Evolutionary conservation across 2,113 vertebrate species (phyloP), one percentile per base, ranked within the genome.

Genomic region (Scatophagus argus): DNA sequence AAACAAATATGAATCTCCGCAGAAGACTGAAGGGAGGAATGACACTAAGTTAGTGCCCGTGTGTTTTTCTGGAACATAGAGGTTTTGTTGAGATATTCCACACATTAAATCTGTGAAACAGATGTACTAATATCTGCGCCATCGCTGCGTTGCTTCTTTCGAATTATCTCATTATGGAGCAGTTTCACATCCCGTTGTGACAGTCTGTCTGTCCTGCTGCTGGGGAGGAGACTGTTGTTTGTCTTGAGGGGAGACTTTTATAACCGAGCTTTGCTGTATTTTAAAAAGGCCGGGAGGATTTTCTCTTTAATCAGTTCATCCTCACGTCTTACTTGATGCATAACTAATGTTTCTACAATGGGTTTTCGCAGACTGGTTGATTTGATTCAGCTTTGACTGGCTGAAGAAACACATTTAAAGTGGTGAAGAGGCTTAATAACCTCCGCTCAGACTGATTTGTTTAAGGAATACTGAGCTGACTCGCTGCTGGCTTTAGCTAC

Each of bases 41-140:
- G 51, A 60, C 52, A 52, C 44, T 23, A 14, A 58, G 16, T 58
- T 31, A 56, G 13, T 54, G 16, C 23, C 32, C 8, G 21, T 36
- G 23, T 46, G n/a, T 25, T 27, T 51, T 41, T 41, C 12, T 36
- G 27, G 16, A 32, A 29, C 44, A 14, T 19, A 29, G 31, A 77
- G 2, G 31, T 29, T 36, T 52, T 19, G 43, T 63, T 52, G 13
- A 49, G 5, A 19, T 19, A 10, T 47, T 59, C 16, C 19, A 17
- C n/a, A 3, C 14, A 23, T 65, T 55, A 16, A 65, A 54, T 77
- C 52, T 66, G 67, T 39, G 10, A 41, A 46, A 41, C 74, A 83
- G 52, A 83, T 67, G 38, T 10, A 21, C 46, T 9, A 21, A 31
- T 62, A 52, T 65, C 38, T 49, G 2, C 54, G 23, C 17, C 19